Evolutionary conservation across 2,797 vertebrate species (phyloP).

Genomic region (Pseudocheirus occidentalis): DNA sequence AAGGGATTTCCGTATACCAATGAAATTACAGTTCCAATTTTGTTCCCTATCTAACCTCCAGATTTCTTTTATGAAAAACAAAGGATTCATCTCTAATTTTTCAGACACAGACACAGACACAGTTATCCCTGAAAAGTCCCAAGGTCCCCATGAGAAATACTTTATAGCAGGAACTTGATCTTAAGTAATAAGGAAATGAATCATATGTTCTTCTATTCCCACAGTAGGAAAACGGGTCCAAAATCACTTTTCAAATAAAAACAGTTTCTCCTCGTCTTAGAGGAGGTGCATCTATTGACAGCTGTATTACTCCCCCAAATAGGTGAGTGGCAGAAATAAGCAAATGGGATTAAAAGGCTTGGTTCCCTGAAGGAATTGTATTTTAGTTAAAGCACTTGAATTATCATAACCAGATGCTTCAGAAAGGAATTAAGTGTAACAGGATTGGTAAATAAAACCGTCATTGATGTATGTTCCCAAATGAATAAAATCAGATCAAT

Average conservation of each 20-base stretch:
- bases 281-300: background rate
- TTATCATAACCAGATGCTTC: constrained; percentile 28
- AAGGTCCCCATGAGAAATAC: constrained; percentile 7
- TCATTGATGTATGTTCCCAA: background rate
- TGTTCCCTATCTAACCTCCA: background rate
- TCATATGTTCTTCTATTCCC: constrained; percentile 20
- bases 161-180: constrained; percentile 44
- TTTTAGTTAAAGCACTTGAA: constrained; percentile 49
- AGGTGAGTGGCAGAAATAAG: constrained; percentile 47
- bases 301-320: constrained; percentile 2
- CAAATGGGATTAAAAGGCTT: constrained; percentile 56
- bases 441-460: constrained; percentile 5
- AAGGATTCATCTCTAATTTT: constrained; percentile 27
- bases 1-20: background rate
- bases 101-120: constrained; percentile 33
- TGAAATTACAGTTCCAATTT: background rate
- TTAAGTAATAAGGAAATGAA: constrained; percentile 59
- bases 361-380: constrained; percentile 56
- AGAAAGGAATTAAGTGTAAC: constrained; percentile 22
- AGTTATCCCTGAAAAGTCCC: constrained; percentile 23
- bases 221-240: constrained; percentile 39
- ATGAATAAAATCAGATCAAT: background rate
- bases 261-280: constrained; percentile 12
- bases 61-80: background rate
- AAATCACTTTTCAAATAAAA: constrained; percentile 43